phyloP scores from a whole-genome alignment of 1,140 invertebrate genomes.

The Drosophila dunni region DNA sequence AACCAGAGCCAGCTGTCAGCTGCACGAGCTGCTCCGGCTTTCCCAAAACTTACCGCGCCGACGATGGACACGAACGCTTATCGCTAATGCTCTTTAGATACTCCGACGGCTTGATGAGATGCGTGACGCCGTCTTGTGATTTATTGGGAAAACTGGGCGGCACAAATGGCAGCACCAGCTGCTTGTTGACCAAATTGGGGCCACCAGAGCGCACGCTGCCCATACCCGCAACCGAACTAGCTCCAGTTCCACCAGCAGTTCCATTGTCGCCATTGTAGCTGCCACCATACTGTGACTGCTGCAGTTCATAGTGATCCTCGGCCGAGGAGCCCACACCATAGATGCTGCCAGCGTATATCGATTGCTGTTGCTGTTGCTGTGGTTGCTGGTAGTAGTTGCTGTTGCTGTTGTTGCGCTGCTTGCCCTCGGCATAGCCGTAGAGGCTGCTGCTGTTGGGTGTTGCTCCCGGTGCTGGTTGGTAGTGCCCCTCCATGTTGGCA shows the following conservation, averaged over 20 bases:
- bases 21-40: conserved; percentile 42
- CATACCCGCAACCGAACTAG: background rate
- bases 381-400: conserved; percentile 43
- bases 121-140: conserved; percentile 88
- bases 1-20: conserved; percentile 10
- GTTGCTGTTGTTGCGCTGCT: conserved; percentile 42
- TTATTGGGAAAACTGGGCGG: conserved; percentile 92
- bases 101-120: conserved; percentile 95
- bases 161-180: conserved; percentile 93
- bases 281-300: conserved; percentile 68
- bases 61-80: conserved; percentile 86
- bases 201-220: conserved; percentile 80
- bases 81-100: conserved; percentile 93
- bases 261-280: conserved; percentile 51
- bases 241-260: conserved; percentile 19
- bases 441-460: conserved; percentile 38
- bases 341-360: conserved; percentile 46
- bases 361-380: conserved; percentile 50
- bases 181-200: conserved; percentile 91
- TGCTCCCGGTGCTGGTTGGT: conserved; percentile 26
- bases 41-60: conserved; percentile 84
- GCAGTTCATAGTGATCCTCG: conserved; percentile 79
- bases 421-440: conserved; percentile 64
- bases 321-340: conserved; percentile 68
- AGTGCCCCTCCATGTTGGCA: conserved; percentile 34